Evolutionary conservation across 2,888 invertebrate species (phyloP), one percentile per base, ranked within the genome.

Genomic region (Leucania comma): DNA sequence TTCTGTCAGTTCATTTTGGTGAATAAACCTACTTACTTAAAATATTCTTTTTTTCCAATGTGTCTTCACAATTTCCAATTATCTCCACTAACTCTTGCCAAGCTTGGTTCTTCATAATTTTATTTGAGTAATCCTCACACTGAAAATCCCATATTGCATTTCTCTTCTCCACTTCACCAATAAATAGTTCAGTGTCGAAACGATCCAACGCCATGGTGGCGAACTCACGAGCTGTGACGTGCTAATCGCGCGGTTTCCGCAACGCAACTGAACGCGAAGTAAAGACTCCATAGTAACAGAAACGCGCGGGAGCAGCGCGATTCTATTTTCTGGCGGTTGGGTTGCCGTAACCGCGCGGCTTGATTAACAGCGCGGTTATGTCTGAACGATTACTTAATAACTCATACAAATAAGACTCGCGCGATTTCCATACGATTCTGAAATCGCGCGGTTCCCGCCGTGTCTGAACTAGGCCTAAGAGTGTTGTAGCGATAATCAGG

Each of bases 211-310:
- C n/a, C n/a, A n/a, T n/a, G n/a, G n/a, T 81, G 65, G 73, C 64
- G 69, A 72, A 59, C 64, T 61, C 76, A 72, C 72, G 63, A 68
- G 8, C 65, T 14, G 69, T 72, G 76, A 77, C 75, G 75, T 76
- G 70, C 75, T 73, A 42, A 72, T 71, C 78, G 81, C 80, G 80
- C 84, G 82, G 78, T 75, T 66, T 60, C 80, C 78, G 80, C 80
- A 72, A 71, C 71, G 83, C 78, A 81, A 83, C 81, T 83, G 80
- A 82, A 81, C 80, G 80, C 77, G 68, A 68, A 68, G 67, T 75
- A 78, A 71, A 72, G 71, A 80, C 80, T 77, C 63, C 76, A 80
- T 71, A 58, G 74, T 75, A 80, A 79, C 72, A 77, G 75, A 83
- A 81, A 65, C 77, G 80, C 73, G 78, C 78, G 74, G 78, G 66